These are phyloP conservation scores for Eptesicus fuscus DNA, from an alignment of 2,113 vertebrate species.

Conservation along the genomic window DNA sequence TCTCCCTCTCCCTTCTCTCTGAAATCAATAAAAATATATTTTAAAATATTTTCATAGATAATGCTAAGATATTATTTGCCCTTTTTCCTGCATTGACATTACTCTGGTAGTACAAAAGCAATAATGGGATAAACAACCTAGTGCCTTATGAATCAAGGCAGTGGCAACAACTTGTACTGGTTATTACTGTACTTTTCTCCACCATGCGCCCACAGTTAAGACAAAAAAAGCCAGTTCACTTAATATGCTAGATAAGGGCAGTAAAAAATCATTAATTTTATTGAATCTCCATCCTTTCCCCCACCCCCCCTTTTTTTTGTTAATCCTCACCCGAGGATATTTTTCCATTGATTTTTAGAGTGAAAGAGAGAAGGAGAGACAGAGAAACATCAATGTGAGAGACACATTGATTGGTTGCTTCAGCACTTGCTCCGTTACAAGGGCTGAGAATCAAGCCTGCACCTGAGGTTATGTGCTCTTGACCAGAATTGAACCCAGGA, in stretches of 20 bases:
- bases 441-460: too few species aligned
- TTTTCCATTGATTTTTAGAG: too few species aligned
- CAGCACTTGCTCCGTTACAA: too few species aligned
- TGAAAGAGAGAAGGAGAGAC: too few species aligned
- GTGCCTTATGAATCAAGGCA: neutral
- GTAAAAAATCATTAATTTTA: neutral
- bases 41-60: neutral
- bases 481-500: too few species aligned
- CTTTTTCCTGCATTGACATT: neutral
- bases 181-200: neutral
- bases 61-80: neutral
- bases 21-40: too few species aligned
- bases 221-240: neutral
- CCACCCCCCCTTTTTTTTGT: too few species aligned
- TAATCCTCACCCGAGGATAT: too few species aligned
- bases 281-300: neutral
- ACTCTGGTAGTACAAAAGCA: neutral
- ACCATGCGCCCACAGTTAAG: neutral
- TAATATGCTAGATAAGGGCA: neutral
- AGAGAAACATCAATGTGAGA: too few species aligned
- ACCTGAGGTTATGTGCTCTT: too few species aligned
- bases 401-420: too few species aligned
- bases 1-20: too few species aligned
- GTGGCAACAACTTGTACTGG: neutral
- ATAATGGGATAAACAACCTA: neutral